Conservation (phyloP, 2,113 vertebrate genomes). For the Coryphaenoides rupestris region DNA sequence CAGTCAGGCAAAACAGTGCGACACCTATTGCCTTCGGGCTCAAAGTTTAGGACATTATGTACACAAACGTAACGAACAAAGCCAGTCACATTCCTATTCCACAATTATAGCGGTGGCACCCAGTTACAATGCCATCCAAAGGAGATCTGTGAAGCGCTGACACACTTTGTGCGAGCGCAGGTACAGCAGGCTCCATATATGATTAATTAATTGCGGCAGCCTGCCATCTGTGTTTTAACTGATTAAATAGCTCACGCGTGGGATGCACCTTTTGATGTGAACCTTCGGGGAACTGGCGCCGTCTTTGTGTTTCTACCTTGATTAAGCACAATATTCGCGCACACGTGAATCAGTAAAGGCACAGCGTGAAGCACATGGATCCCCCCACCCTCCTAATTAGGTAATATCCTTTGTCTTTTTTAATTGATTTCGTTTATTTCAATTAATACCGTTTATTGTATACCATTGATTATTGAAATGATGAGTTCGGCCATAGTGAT, state of each 20-base stretch:
- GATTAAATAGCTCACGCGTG: slow-evolving; percentile 77
- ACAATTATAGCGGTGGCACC: slow-evolving; percentile 58
- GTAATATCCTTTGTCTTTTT: too few relatives aligned
- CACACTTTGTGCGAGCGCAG: slow-evolving; percentile 71
- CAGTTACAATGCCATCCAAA: slow-evolving; percentile 64
- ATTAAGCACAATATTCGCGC: slow-evolving; percentile 68
- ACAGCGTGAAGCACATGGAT: too few relatives aligned
- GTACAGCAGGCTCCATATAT: slow-evolving; percentile 74
- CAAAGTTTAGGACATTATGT: slow-evolving; percentile 38
- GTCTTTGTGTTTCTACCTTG: slow-evolving; percentile 74
- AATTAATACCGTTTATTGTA: too few relatives aligned
- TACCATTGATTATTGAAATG: too few relatives aligned
- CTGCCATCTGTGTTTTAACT: slow-evolving; percentile 81
- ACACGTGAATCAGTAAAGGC: too few relatives aligned
- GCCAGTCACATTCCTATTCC: slow-evolving; percentile 41
- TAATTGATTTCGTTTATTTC: too few relatives aligned
- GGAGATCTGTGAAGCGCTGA: slow-evolving; percentile 71
- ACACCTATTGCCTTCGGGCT: slow-evolving; percentile 25
- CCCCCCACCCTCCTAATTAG: too few relatives aligned
- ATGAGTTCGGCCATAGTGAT: too few relatives aligned
- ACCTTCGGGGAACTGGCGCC: slow-evolving; percentile 66
- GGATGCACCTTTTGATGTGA: slow-evolving; percentile 77
- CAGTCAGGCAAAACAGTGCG: neutral
- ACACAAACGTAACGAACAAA: slow-evolving; percentile 30
- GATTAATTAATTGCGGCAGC: slow-evolving; percentile 77